Evolutionary conservation across 2,113 vertebrate genomes (phyloP), one percentile per base, ranked within the genome.

Genomic region (Aptenodytes forsteri): DNA sequence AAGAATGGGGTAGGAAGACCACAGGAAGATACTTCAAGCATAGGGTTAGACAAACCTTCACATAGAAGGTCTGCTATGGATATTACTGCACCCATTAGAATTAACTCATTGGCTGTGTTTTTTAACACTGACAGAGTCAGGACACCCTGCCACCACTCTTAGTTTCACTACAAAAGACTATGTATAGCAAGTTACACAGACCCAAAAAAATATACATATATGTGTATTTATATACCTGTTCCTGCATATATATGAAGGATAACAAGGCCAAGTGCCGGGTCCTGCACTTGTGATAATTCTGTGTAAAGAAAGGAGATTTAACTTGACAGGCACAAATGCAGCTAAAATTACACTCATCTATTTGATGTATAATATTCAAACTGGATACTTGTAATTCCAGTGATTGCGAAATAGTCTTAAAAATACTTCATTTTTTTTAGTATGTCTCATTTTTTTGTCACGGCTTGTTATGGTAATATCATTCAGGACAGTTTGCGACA

Each of bases 361-460:
- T 84, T 91, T 89, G 47, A 84, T 84, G 46, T 72, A 59, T 46
- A 91, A 67, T 94, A 87, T 76, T 94, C 75, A 85, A 29, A 87
- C 61, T 54, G 22, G 32, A 89, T 84, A n/a, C 13, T 87, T 82
- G 58, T 1, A n/a, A 89, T 83, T 83, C 16, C 42, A 75, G 44
- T 59, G 46, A 75, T 58, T 70, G 40, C 1, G 1, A 97, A 95
- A 69, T 38, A 93, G 96, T 94, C 94, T 94, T 89, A 95, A 96
- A 89, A 97, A 97, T 96, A 73, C 2, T 80, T 72, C 40, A 12
- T 84, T 92, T 91, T 69, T 85, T 91, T 91, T 65, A 49, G 29
- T 21, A 20, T 77, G 89, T 94, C 56, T 94, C 73, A 96, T 91
- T 91, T 78, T 58, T 96, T 91, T 97, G 97, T 94, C 96, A 73